Evolutionary conservation across 64 coral and sea anemone species (phyloP).

Genomic region (Dendronephthya gigantea): DNA sequence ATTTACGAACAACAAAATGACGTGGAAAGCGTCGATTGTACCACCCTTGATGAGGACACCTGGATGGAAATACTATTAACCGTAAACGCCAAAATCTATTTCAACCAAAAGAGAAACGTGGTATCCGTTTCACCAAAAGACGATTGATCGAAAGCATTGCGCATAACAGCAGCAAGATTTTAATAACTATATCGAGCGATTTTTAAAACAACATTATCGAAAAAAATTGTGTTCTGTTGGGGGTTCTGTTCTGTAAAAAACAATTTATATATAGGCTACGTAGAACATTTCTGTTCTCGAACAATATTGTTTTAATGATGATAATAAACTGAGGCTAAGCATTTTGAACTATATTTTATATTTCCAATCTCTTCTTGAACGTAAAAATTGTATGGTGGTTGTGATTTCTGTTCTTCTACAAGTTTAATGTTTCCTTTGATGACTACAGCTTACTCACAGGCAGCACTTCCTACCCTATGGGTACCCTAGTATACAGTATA

Average conservation of each 20-base stretch:
- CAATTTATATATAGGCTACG: no score
- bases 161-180: neutral
- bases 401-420: neutral
- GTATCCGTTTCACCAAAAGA: neutral
- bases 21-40: neutral
- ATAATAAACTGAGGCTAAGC: no score
- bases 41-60: neutral
- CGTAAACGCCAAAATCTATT: neutral
- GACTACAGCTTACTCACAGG: neutral
- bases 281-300: no score
- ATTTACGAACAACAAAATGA: constrained; percentile 34
- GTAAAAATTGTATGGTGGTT: neutral
- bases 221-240: neutral
- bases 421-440: neutral
- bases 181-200: neutral
- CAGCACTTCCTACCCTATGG: neutral
- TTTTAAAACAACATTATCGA: neutral
- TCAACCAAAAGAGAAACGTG: neutral
- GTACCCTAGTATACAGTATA: neutral
- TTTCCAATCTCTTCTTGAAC: no score
- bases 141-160: neutral
- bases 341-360: no score
- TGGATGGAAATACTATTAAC: neutral
- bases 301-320: no score
- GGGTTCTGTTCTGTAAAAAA: no score